Evolutionary conservation across 2,113 vertebrate species (phyloP).

Genomic region (Pimephales promelas): DNA sequence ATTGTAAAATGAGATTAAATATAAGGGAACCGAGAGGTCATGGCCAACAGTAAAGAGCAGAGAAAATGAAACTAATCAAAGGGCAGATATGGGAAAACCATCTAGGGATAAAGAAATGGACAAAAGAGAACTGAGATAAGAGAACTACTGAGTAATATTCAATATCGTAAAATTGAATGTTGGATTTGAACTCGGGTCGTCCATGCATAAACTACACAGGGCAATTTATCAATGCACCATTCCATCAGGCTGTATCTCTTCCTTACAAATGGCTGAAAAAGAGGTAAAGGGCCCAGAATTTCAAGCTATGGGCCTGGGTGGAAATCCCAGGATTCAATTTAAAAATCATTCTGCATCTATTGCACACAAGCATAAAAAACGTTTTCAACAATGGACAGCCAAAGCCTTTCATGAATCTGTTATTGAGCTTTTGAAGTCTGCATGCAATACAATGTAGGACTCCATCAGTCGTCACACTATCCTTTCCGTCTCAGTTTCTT

Average conservation of each 20-base stretch:
- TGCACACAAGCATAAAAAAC: constrained; percentile 7
- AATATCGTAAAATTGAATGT: not conserved
- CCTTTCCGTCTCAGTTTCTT: constrained; percentile 4
- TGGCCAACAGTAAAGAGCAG: not conserved
- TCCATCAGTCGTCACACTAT: constrained; percentile 29
- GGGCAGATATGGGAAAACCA: not conserved
- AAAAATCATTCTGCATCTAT: not conserved
- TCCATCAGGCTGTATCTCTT: not conserved
- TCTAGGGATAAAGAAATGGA: not conserved
- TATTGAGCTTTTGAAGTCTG: constrained; percentile 38
- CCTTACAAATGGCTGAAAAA: not conserved
- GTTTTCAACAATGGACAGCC: constrained; percentile 19
- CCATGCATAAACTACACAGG: not conserved
- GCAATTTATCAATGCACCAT: constrained; percentile 5
- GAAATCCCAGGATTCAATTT: constrained; percentile 31
- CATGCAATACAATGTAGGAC: constrained; percentile 36
- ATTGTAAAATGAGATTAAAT: not conserved
- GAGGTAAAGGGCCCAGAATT: not conserved
- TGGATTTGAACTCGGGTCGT: not conserved
- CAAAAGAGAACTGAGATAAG: not conserved
- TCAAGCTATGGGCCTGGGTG: not conserved
- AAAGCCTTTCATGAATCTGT: constrained; percentile 23
- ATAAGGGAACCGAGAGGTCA: not conserved
- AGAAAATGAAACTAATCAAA: not conserved
- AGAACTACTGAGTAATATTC: constrained; percentile 11